These are phyloP conservation scores for Tachystola acroxantha DNA, from an alignment of 2,888 invertebrate genomes.

Conservation along the genomic window DNA sequence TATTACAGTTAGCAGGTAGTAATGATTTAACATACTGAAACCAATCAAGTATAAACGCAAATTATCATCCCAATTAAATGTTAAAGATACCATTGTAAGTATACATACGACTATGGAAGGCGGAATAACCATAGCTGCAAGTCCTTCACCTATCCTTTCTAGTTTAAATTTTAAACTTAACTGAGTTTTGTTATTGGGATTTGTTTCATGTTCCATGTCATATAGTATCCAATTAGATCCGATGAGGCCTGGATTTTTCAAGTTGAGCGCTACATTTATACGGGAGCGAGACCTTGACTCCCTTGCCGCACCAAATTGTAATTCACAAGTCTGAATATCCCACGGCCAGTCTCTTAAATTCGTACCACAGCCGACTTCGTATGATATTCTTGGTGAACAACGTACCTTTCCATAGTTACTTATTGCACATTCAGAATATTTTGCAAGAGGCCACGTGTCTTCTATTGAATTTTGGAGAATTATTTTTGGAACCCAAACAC, in stretches of 20 bases:
- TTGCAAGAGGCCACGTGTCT: too few species aligned
- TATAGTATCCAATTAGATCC: conserved; percentile 39
- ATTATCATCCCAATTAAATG: conserved; percentile 21
- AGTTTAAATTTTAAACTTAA: conserved; percentile 32
- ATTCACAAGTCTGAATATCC: not conserved
- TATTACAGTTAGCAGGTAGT: conserved; percentile 24
- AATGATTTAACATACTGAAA: conserved; percentile 36
- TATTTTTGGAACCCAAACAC: conserved; percentile 30
- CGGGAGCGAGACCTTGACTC: too few species aligned
- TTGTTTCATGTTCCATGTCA: conserved; percentile 20
- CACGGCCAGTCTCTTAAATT: conserved; percentile 9
- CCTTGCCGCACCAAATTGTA: not conserved
- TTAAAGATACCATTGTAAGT: not conserved
- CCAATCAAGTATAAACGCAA: conserved; percentile 26
- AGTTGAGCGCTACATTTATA: conserved; percentile 28
- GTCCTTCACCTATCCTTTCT: conserved; percentile 32
- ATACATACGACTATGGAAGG: not conserved
- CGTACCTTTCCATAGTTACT: conserved; percentile 8
- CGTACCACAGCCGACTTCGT: conserved; percentile 12
- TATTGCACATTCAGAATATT: not conserved
- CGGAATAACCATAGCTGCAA: conserved; percentile 15
- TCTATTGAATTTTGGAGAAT: conserved; percentile 20
- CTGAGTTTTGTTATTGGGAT: conserved; percentile 17
- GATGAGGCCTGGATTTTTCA: too few species aligned
- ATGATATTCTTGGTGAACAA: conserved; percentile 5